Evolutionary conservation across 2,888 invertebrate genomes (phyloP).

Genomic region (Achlya flavicornis): DNA sequence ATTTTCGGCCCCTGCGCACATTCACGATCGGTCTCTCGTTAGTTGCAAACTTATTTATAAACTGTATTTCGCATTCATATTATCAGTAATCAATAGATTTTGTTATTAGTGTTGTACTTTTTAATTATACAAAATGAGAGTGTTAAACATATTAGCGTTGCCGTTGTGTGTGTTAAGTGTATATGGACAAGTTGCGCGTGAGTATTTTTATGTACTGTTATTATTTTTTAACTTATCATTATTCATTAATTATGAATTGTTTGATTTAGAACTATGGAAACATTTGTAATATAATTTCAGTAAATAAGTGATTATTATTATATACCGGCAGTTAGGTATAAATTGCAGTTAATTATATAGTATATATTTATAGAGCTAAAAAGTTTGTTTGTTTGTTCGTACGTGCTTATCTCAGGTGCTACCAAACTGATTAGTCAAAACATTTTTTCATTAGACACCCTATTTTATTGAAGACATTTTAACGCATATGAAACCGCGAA

Average conservation of each 20-base stretch:
- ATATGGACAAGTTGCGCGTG: constrained; percentile 69
- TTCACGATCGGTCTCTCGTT: constrained; percentile 55
- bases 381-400: too few relatives aligned
- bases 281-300: too few relatives aligned
- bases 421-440: too few relatives aligned
- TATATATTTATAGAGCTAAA: too few relatives aligned
- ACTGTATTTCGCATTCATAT: constrained; percentile 10
- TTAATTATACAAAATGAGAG: constrained; percentile 55
- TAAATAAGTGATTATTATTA: too few relatives aligned
- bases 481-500: too few relatives aligned
- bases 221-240: background rate
- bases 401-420: too few relatives aligned
- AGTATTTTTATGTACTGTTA: constrained; percentile 41
- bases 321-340: too few relatives aligned
- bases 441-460: too few relatives aligned
- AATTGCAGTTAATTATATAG: too few relatives aligned
- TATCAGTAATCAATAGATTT: constrained; percentile 11
- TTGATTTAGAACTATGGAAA: background rate
- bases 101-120: constrained; percentile 8
- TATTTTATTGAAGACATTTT: too few relatives aligned
- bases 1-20: constrained; percentile 66
- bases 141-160: constrained; percentile 53
- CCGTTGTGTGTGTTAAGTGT: constrained; percentile 53
- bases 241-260: background rate
- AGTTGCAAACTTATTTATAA: background rate